phyloP scores from a whole-genome alignment of 2,113 vertebrate genomes.

The Apistogramma diplotaenia region DNA sequence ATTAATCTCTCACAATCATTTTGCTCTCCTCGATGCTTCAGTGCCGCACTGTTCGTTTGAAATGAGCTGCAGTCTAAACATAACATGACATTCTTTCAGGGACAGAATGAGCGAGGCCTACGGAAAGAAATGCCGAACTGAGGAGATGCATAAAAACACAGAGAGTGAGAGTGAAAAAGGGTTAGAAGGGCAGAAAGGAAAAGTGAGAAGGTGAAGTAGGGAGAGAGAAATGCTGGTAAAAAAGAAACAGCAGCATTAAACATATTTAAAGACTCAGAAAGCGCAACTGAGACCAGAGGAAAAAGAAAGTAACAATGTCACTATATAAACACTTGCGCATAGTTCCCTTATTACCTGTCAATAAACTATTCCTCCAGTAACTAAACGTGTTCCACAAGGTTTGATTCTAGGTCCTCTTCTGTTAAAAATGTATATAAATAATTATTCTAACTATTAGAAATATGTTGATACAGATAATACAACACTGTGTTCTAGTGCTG shows the following conservation, averaged over 20 bases:
- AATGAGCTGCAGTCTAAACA: neutral
- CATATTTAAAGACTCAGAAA: neutral
- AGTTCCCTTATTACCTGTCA: neutral
- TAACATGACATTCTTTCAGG: conserved; percentile 5
- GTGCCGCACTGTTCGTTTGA: neutral
- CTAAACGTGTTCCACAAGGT: neutral
- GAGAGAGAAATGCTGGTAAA: neutral
- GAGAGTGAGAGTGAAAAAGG: neutral
- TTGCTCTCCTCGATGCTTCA: neutral
- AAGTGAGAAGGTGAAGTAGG: neutral
- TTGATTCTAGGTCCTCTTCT: neutral
- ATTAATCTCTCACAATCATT: neutral
- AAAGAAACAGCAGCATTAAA: neutral
- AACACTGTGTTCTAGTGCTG: neutral
- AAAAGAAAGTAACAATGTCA: neutral
- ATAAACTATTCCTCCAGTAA: neutral
- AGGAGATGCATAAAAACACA: neutral
- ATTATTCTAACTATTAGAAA: neutral
- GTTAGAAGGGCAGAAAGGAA: too few relatives aligned
- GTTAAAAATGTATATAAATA: neutral
- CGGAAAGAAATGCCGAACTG: neutral
- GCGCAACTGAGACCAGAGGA: neutral
- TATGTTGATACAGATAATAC: neutral
- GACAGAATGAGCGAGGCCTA: neutral
- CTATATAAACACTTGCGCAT: neutral